Evolutionary conservation across 2,113 vertebrate species (phyloP), one percentile per base, ranked within the genome.

Genomic region (Pavo muticus): DNA sequence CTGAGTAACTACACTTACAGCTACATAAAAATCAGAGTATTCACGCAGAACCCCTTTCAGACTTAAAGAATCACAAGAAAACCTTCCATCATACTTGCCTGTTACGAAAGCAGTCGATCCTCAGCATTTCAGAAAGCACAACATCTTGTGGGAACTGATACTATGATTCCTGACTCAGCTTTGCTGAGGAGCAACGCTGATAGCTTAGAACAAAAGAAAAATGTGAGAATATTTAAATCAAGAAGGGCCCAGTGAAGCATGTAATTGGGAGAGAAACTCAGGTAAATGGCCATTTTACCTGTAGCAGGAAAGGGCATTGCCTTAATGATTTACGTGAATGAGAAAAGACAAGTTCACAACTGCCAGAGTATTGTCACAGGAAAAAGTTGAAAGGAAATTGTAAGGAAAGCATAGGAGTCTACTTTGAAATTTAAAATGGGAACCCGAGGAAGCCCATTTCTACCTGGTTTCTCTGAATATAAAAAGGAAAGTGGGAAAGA

Each of bases 251-350:
- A 94, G 80, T 76, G 95, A 94, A 95, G 89, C 95, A 88, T 97
- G 94, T 96, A 98, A 98, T 97, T 97, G 93, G 91, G 88, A 96
- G 88, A 90, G 96, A 97, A 96, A n/a, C 88, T 93, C 94, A 93
- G 61, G 73, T 84, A 91, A 91, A 68, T 91, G 77, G 89, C 92
- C 95, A 90, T 67, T 93, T 87, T 84, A 69, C 48, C 68, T 88
- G 85, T 85, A 81, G 52, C 86, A 95, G 94, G 40, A 96, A 97
- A 97, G 83, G 89, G 67, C 84, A 93, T 24, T 88, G 78, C 52
- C 96, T 95, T 95, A 97, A 96, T 76, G 59, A 75, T 80, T 96
- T 96, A 91, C 56, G 88, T 72, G 90, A 97, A 96, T 93, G 79
- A 96, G 74, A 93, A 94, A 95, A 97, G 95, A 97, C 79, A 97